Evolutionary conservation across 2,888 invertebrate species (phyloP).

Genomic region (Pimpla rufipes): DNA sequence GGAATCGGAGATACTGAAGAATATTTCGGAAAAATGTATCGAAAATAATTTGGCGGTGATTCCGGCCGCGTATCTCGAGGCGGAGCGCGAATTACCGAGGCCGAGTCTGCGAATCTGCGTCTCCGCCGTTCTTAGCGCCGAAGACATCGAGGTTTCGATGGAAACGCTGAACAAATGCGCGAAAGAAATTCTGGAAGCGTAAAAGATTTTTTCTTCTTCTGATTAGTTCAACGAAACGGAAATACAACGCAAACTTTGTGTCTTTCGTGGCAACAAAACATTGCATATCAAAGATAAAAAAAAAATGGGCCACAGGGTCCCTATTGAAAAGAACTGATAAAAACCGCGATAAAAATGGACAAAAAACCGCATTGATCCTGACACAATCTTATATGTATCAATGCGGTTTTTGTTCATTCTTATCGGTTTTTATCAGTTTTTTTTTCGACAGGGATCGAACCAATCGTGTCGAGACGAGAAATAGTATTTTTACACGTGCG

Average conservation of each 20-base stretch:
- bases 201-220: constrained; percentile 6
- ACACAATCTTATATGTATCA: too few relatives aligned
- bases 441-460: too few relatives aligned
- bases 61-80: constrained; percentile 89
- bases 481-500: constrained; percentile 34
- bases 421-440: too few relatives aligned
- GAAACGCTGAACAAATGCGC: constrained; percentile 85
- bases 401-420: too few relatives aligned
- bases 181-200: constrained; percentile 78
- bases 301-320: constrained; percentile 14
- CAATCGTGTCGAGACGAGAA: not conserved
- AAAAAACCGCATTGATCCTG: too few relatives aligned
- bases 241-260: constrained; percentile 29
- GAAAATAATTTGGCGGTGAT: constrained; percentile 90
- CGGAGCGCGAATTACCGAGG: constrained; percentile 89
- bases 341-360: too few relatives aligned
- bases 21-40: constrained; percentile 89
- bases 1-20: constrained; percentile 87
- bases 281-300: constrained; percentile 7
- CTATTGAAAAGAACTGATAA: not conserved
- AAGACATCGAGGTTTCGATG: constrained; percentile 87
- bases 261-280: constrained; percentile 35
- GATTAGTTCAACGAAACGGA: constrained; percentile 27
- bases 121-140: constrained; percentile 88
- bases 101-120: constrained; percentile 92